Base-by-base conservation (phyloP, 2,113 vertebrate species). In the Budorcas taxicolor region DNA sequence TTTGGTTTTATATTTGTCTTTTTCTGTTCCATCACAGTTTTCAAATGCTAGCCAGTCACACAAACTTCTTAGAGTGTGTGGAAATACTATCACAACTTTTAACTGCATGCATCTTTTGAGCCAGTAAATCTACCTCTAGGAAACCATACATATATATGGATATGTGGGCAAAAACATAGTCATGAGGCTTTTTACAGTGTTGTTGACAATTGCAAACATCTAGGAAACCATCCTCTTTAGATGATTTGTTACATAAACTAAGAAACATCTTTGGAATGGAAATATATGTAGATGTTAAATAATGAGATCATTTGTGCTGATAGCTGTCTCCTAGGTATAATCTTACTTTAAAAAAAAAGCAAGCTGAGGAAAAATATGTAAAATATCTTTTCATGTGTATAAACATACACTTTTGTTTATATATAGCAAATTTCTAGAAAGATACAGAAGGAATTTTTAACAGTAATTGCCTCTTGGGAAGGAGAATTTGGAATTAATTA, bases 351-450 rank as follows among this genome's bases (percentile, higher is more conserved):
- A 14, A 40, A 94, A 62, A 29, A 93, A 85, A 86, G 7, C 55
- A 87, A 94, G 47, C 53, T 57, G 17, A 7, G 81, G 47, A 64
- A 67, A 40, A 90, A 90, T 60, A 93, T 57, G 80, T 93, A 88
- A 94, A 64, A 7, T 58, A 83, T 83, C 40, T n/a, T 52, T n/a
- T 19, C 27, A 87, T 78, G 25, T 67, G 0, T 45, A 83, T 43
- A 83, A 87, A 83, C 52, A 90, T 10, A 62, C 0, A 76, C 15
- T 97, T 93, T 83, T 87, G 9, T 76, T 95, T 87, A 83, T 84
- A 82, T 6, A 52, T 4, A 88, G 53, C 3, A 94, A 97, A 81
- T 89, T 96, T 96, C 64, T 92, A 64, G 52, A 87, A 96, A 81
- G 27, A 96, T 52, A 33, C 3, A 58, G 52, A 90, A 78, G 4